Evolutionary conservation across 2,797 vertebrate species (phyloP), one percentile per base, ranked within the genome.

Genomic region (Lithobates pipiens): DNA sequence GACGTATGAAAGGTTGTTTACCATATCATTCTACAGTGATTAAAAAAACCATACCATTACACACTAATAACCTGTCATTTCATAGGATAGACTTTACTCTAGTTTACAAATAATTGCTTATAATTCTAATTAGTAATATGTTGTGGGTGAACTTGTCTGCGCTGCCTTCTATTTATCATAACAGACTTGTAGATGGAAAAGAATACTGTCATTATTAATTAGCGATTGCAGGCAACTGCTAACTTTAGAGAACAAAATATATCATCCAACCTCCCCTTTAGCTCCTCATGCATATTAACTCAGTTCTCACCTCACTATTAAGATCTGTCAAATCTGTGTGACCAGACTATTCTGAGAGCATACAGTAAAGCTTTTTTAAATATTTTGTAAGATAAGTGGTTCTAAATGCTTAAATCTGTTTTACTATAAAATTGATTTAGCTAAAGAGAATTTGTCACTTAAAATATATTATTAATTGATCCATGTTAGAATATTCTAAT

Each of bases 141-240:
- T 76, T 83, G 82, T 82, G 80, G 80, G 72, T 82, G 80, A 82
- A 74, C 80, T 74, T 82, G 80, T 82, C 80, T 82, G 10, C 9
- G 34, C 70, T 73, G 80, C 54, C 70, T 65, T 3, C n/a, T 73
- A 73, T 82, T 82, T 82, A 82, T 82, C 80, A 82, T 23, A 73
- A 65, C 54, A 73, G 80, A 73, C 46, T 72, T 42, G 79, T 61
- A 81, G 79, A 81, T 72, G 23, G 79, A 73, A 73, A 27, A 42
- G 32, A 81, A 81, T 61, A 25, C 23, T 50, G 71, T 81, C 79
- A 81, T 73, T 73, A 72, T 72, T 81, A 81, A 81, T 81, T 73
- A 81, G 69, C 69, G 15, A 73, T 21, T 39, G 79, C 50, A 27
- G 69, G 63, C 13, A 81, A 61, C 32, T 39, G 68, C 32, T 63